These are phyloP conservation scores for Torymus tubicola DNA, from an alignment of 2,888 invertebrate genomes.

Conservation along the genomic window DNA sequence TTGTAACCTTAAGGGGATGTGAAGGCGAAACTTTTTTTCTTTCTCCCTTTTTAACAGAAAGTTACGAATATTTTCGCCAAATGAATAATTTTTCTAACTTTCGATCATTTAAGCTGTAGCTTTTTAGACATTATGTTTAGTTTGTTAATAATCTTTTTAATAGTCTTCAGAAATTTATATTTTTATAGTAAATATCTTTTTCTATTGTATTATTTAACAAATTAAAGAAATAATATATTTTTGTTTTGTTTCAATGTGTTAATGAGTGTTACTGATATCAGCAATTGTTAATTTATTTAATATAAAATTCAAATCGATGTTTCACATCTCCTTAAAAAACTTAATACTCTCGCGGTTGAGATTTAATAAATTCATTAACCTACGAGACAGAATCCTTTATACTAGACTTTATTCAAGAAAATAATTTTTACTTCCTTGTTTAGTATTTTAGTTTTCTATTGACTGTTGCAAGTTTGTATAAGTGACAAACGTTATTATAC, in stretches of 20 bases:
- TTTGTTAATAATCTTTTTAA: too few species aligned
- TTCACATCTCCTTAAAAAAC: constrained; percentile 47
- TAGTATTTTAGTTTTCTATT: constrained; percentile 22
- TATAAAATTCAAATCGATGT: neutral
- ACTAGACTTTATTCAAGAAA: constrained; percentile 8
- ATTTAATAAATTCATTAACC: constrained; percentile 35
- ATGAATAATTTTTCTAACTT: too few species aligned
- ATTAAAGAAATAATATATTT: too few species aligned
- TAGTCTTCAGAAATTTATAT: too few species aligned
- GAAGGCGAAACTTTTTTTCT: neutral
- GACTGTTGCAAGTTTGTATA: constrained; percentile 44
- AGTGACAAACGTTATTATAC: constrained; percentile 38
- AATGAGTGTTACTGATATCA: too few species aligned
- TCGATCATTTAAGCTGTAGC: too few species aligned
- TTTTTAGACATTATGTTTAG: too few species aligned
- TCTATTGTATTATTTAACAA: too few species aligned
- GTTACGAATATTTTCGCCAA: too few species aligned
- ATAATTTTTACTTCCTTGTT: constrained; percentile 14
- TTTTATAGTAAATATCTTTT: too few species aligned
- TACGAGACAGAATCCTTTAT: constrained; percentile 25
- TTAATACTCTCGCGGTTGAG: constrained; percentile 15
- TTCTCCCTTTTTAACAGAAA: too few species aligned
- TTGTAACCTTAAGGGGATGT: constrained; percentile 26
- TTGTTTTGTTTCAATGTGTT: too few species aligned
- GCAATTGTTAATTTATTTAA: neutral